Percentiles rank a stretch among this genome's conserved stretches.
These are phyloP conservation scores for Lagria hirta DNA, from an alignment of 2,888 invertebrate genomes.

Conservation along the genomic window DNA sequence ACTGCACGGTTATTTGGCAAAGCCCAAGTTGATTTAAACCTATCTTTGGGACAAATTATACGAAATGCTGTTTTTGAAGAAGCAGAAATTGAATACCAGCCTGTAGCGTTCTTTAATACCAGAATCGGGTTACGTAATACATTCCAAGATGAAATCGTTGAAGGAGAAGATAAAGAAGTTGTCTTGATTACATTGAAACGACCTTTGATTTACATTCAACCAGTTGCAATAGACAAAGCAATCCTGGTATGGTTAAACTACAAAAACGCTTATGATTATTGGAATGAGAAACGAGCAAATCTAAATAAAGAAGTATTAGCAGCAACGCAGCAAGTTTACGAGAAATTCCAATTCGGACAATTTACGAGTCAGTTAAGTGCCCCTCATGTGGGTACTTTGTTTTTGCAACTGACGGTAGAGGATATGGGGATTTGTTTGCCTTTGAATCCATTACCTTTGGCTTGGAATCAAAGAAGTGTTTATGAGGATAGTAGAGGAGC, in stretches of 20 bases:
- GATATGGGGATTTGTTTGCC: constrained; percentile 97
- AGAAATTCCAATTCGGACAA: constrained; percentile 78
- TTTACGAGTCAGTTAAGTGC: constrained; percentile 73
- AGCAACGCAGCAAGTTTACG: constrained; percentile 69
- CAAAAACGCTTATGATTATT: constrained; percentile 98
- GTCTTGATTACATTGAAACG: constrained; percentile 89
- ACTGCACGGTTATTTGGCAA: constrained; percentile 73
- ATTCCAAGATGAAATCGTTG: constrained; percentile 71
- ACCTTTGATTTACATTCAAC: constrained; percentile 94
- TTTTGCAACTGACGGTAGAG: constrained; percentile 91
- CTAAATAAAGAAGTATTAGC: constrained; percentile 85
- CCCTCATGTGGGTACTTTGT: constrained; percentile 83
- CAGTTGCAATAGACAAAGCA: constrained; percentile 96
- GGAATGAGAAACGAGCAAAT: constrained; percentile 94
- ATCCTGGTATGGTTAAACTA: constrained; percentile 99
- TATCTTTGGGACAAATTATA: constrained; percentile 92
- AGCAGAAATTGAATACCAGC: constrained; percentile 96
- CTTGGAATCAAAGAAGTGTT: constrained; percentile 66
- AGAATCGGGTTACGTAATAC: constrained; percentile 67
- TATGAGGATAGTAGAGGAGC: constrained; percentile 86
- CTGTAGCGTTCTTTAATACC: constrained; percentile 97
- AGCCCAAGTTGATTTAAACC: constrained; percentile 89
- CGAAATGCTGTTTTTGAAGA: constrained; percentile 95
- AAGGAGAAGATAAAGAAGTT: constrained; percentile 78
- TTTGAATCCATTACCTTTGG: constrained; percentile 76